Conservation (phyloP, 2,113 vertebrate species). For the Mesoclemmys tuberculata region DNA sequence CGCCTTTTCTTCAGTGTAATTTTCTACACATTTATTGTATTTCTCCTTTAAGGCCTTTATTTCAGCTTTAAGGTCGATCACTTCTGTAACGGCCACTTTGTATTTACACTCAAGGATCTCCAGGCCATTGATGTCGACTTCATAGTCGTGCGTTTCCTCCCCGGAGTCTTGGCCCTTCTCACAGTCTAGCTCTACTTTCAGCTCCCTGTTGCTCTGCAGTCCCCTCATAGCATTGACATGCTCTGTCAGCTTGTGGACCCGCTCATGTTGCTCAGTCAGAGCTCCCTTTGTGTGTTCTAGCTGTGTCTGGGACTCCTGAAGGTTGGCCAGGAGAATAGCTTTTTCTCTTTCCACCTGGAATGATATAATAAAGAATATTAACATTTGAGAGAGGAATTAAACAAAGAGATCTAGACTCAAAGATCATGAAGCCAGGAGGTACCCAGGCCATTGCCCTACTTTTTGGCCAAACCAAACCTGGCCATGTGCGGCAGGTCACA, state of each 20-base stretch:
- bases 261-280: conserved; percentile 91
- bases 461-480: background rate
- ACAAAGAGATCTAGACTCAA: background rate
- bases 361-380: conserved; percentile 19
- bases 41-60: conserved; percentile 97
- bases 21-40: conserved; percentile 91
- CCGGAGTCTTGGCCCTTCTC: conserved; percentile 85
- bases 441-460: background rate
- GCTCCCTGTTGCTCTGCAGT: conserved; percentile 88
- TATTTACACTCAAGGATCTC: conserved; percentile 98
- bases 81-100: conserved; percentile 95
- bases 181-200: conserved; percentile 83
- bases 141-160: conserved; percentile 85
- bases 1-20: conserved; percentile 86
- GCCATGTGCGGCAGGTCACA: background rate
- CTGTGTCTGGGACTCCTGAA: conserved; percentile 96
- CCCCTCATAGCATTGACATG: conserved; percentile 86
- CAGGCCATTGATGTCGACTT: conserved; percentile 89
- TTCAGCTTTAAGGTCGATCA: conserved; percentile 97
- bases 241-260: conserved; percentile 90
- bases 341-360: conserved; percentile 96
- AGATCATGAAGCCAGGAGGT: background rate
- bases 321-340: conserved; percentile 88
- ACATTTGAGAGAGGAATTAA: background rate
- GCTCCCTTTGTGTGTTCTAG: conserved; percentile 96